Conservation (phyloP, 2,113 vertebrate genomes). For the Sakesphorus luctuosus region DNA sequence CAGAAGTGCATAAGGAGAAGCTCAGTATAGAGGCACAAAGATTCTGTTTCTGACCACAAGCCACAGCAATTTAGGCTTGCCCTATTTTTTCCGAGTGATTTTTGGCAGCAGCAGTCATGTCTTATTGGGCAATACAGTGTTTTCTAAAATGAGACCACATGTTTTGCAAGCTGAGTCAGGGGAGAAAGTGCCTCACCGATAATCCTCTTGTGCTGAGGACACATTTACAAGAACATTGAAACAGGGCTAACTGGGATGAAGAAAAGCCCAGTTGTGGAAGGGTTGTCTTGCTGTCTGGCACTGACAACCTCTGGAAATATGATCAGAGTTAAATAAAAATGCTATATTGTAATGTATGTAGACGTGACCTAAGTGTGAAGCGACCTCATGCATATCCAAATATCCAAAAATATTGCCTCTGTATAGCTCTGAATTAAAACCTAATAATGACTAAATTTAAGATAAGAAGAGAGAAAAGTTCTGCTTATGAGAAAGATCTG, state of each 20-base stretch:
- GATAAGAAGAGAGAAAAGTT: background rate
- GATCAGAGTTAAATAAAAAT: background rate
- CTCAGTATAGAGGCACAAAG: background rate
- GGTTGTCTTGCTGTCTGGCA: background rate
- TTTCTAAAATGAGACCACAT: background rate
- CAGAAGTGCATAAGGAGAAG: background rate
- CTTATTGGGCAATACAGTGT: background rate
- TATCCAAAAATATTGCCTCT: background rate
- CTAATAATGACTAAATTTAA: background rate
- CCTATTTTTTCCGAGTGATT: background rate
- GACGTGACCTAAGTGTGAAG: background rate
- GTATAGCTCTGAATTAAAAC: background rate
- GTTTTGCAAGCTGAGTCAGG: conserved; percentile 6
- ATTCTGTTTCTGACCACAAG: conserved; percentile 23
- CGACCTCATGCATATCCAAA: background rate
- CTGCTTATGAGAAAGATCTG: background rate
- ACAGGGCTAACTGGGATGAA: background rate
- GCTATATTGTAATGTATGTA: background rate
- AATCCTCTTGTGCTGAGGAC: background rate
- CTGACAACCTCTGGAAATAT: background rate
- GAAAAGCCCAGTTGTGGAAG: background rate
- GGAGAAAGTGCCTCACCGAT: background rate
- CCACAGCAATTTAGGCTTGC: background rate
- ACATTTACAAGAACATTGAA: background rate
- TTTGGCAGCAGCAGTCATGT: background rate